Evolutionary conservation across 2,888 invertebrate species (phyloP).

Genomic region (Drosophila testacea): DNA sequence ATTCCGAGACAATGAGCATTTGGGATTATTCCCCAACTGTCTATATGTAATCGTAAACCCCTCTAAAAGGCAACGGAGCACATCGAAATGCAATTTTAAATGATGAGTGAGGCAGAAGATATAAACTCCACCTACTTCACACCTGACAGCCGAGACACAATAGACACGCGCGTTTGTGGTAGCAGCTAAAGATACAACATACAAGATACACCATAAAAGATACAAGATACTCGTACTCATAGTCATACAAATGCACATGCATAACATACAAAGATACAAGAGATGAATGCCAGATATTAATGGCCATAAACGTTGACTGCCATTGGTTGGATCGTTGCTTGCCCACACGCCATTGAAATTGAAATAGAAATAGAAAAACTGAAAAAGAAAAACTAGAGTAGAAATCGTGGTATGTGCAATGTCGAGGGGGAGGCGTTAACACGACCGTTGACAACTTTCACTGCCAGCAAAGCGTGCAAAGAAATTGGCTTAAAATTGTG

Average conservation of each 20-base stretch:
- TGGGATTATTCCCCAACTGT: conserved; percentile 8
- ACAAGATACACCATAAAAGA: conserved; percentile 28
- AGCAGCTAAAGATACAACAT: conserved; percentile 36
- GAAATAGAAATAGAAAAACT: conserved; percentile 45
- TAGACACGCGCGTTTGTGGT: conserved; percentile 39
- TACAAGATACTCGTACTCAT: conserved; percentile 16
- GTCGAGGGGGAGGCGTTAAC: conserved; percentile 26
- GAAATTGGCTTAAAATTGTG: conserved; percentile 35
- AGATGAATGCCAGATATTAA: conserved; percentile 42
- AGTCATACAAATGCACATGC: conserved; percentile 20
- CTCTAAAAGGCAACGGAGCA: conserved; percentile 36
- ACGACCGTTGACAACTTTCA: conserved; percentile 69
- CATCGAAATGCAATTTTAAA: conserved; percentile 36
- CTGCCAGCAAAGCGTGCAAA: conserved; percentile 66
- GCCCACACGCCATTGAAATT: conserved; percentile 51
- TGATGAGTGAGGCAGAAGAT: conserved; percentile 17
- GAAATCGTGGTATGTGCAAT: conserved; percentile 34
- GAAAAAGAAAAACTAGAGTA: conserved; percentile 38
- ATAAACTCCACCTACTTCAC: conserved; percentile 73
- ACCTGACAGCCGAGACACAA: conserved; percentile 64
- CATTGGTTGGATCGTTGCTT: conserved; percentile 54
- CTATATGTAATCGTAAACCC: conserved; percentile 29
- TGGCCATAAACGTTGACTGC: conserved; percentile 55
- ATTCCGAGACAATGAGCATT: not conserved
- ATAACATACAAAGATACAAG: conserved; percentile 26